Conservation (phyloP, 2,888 invertebrate genomes). For the Epirrita christyi region DNA sequence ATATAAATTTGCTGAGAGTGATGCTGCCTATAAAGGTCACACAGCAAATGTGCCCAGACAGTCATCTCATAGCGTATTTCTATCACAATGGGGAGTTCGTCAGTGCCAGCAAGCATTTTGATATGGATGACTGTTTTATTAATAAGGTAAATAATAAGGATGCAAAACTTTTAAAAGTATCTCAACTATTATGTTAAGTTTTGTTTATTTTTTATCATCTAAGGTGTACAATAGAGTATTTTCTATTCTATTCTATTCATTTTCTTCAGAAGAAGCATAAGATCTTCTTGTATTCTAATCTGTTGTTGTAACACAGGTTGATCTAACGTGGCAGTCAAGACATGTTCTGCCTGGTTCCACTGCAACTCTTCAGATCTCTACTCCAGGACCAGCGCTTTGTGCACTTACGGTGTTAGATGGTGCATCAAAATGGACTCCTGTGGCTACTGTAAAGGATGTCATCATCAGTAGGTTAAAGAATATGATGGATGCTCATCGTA, state of each 20-base stretch:
- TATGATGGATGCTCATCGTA: constrained; percentile 64
- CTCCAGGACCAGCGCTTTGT: constrained; percentile 71
- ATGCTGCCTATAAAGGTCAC: constrained; percentile 74
- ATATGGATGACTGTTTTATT: constrained; percentile 83
- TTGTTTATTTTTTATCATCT: too few relatives aligned
- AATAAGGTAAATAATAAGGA: constrained; percentile 76
- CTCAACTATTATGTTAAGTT: too few relatives aligned
- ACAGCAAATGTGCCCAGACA: constrained; percentile 81
- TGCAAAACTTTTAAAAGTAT: too few relatives aligned
- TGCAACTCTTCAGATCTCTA: constrained; percentile 57
- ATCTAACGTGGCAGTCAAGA: constrained; percentile 61
- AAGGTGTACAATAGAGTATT: too few relatives aligned
- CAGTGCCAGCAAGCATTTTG: constrained; percentile 81
- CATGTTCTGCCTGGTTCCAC: constrained; percentile 62
- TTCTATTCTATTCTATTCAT: too few relatives aligned
- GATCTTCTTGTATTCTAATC: too few relatives aligned
- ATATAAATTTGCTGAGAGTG: constrained; percentile 62
- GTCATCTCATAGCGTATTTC: constrained; percentile 83
- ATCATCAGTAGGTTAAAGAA: constrained; percentile 52
- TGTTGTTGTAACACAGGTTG: constrained; percentile 53
- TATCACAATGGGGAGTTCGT: constrained; percentile 83
- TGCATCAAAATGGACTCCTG: constrained; percentile 57
- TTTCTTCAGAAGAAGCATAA: too few relatives aligned
- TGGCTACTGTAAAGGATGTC: constrained; percentile 50
- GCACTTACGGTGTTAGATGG: constrained; percentile 66